Conservation (phyloP, 2,888 invertebrate species). For the Drosophila trichaetosa region DNA sequence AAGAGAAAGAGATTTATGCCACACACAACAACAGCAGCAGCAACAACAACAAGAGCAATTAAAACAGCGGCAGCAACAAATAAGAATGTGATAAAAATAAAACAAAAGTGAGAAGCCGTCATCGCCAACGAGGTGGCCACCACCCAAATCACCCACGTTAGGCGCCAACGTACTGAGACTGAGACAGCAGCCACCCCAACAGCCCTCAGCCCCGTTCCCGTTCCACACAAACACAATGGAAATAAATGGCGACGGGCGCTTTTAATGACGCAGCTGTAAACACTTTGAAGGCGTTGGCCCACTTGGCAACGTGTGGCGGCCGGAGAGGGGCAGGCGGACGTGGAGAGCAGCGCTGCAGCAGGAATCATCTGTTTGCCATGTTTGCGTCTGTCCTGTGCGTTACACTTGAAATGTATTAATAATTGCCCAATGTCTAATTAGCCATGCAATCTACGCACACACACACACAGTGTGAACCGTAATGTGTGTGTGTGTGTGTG, state of each 20-base stretch:
- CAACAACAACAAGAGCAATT: constrained; percentile 59
- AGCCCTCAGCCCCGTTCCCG: not conserved
- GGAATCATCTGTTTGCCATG: constrained; percentile 44
- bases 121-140: constrained; percentile 39
- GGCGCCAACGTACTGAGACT: constrained; percentile 7
- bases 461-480: constrained; percentile 3
- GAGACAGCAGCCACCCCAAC: constrained; percentile 9
- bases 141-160: constrained; percentile 1
- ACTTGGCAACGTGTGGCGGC: constrained; percentile 45
- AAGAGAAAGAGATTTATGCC: constrained; percentile 53
- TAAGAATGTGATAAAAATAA: constrained; percentile 70
- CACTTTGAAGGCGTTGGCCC: constrained; percentile 69
- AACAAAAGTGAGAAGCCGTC: constrained; percentile 64
- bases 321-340: not conserved
- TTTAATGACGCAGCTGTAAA: constrained; percentile 77
- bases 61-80: constrained; percentile 66
- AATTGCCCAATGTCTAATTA: constrained; percentile 77
- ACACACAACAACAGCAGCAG: constrained; percentile 36
- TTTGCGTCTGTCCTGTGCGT: constrained; percentile 43
- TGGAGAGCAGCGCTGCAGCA: constrained; percentile 4
- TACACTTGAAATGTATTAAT: constrained; percentile 65
- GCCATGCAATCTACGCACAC: constrained; percentile 59
- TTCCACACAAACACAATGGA: constrained; percentile 35
- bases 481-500: not conserved
- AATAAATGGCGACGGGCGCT: constrained; percentile 67